These are phyloP conservation scores for Arothron firmamentum DNA, from an alignment of 2,113 vertebrate species.

Conservation along the genomic window DNA sequence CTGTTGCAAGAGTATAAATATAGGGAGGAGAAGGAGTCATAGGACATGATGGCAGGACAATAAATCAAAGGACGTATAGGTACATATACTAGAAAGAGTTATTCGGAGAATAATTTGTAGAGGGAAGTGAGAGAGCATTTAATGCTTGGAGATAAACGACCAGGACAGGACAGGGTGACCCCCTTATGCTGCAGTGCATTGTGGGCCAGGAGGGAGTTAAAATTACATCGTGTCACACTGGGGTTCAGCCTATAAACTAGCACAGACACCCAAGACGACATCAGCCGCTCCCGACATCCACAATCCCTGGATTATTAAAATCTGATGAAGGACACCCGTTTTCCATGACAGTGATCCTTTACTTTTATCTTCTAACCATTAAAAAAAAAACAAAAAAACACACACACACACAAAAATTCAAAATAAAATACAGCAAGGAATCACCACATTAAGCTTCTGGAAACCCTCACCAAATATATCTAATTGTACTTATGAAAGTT, in stretches of 20 bases:
- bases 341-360: too few species aligned
- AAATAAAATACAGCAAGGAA: too few species aligned
- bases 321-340: too few species aligned
- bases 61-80: constrained; percentile 11
- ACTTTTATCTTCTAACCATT: too few species aligned
- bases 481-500: too few species aligned
- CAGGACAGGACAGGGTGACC: constrained; percentile 49
- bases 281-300: too few species aligned
- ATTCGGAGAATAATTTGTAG: constrained; percentile 2
- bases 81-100: constrained; percentile 15
- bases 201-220: background rate
- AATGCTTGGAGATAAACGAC: constrained; percentile 40
- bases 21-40: background rate
- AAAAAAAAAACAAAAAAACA: too few species aligned
- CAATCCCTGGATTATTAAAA: too few species aligned
- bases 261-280: too few species aligned
- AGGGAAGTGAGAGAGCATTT: constrained; percentile 17
- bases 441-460: too few species aligned
- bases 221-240: constrained; percentile 28
- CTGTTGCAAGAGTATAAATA: constrained; percentile 13
- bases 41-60: constrained; percentile 1
- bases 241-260: constrained; percentile 6
- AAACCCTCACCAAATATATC: too few species aligned
- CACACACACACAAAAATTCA: too few species aligned
- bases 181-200: constrained; percentile 3